phyloP scores from a whole-genome alignment of 2,888 invertebrate species.

The Charanyca ferruginea region DNA sequence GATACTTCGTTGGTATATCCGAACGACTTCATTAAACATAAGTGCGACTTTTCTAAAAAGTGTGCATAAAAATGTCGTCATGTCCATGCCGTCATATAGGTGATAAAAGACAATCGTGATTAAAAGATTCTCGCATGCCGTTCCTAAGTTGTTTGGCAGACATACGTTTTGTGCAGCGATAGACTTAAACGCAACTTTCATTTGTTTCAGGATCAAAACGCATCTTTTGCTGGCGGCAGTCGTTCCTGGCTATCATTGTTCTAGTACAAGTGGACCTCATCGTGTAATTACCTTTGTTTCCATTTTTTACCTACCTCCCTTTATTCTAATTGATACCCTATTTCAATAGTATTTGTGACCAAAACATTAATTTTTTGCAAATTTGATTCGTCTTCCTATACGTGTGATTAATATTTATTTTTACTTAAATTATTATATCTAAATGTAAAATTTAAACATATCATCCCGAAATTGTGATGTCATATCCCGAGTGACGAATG shows the following conservation, averaged over 20 bases:
- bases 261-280: constrained; percentile 83
- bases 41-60: too few relatives aligned
- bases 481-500: constrained; percentile 78
- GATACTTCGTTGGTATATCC: too few relatives aligned
- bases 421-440: constrained; percentile 14
- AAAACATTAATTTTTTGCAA: constrained; percentile 21
- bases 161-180: neutral
- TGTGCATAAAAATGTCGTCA: too few relatives aligned
- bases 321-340: constrained; percentile 38
- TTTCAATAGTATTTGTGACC: constrained; percentile 51
- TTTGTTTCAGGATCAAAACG: constrained; percentile 84
- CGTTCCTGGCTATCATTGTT: constrained; percentile 80
- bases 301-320: constrained; percentile 17
- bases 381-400: constrained; percentile 46
- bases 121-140: too few relatives aligned
- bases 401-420: constrained; percentile 36
- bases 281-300: constrained; percentile 67
- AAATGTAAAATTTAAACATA: constrained; percentile 78
- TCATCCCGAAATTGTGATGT: constrained; percentile 77
- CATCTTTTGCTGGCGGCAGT: constrained; percentile 82
- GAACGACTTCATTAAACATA: too few relatives aligned
- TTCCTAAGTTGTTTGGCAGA: neutral
- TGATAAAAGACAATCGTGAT: too few relatives aligned
- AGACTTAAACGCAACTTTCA: constrained; percentile 21
- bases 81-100: too few relatives aligned